Evolutionary conservation across 1,140 invertebrate species (phyloP).

Genomic region (Drosophila ficusphila): DNA sequence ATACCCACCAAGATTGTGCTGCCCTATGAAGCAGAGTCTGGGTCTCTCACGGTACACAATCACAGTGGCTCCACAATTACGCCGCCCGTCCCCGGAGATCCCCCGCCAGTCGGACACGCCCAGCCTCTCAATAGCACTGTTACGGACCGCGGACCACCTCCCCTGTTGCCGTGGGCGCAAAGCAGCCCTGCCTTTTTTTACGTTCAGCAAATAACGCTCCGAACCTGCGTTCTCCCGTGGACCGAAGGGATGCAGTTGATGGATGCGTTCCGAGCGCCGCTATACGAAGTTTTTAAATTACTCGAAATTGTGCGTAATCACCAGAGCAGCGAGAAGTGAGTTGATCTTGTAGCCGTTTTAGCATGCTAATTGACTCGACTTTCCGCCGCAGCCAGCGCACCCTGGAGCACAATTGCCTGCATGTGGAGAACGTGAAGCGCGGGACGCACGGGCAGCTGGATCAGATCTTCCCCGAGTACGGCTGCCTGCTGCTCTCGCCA

Average conservation of each 20-base stretch:
- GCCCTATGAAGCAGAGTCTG: constrained; percentile 66
- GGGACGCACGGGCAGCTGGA: constrained; percentile 84
- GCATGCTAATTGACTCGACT: constrained; percentile 47
- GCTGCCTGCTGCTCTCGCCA: constrained; percentile 96
- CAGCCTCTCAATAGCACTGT: constrained; percentile 46
- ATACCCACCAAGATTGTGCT: constrained; percentile 83
- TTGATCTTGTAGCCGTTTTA: neutral
- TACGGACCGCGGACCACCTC: constrained; percentile 6
- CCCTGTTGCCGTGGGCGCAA: constrained; percentile 85
- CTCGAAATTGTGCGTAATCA: constrained; percentile 94
- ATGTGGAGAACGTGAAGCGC: constrained; percentile 92
- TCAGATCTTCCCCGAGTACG: constrained; percentile 93
- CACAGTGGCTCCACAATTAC: constrained; percentile 28
- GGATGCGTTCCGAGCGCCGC: constrained; percentile 94
- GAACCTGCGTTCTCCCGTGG: constrained; percentile 93
- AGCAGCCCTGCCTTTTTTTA: constrained; percentile 88
- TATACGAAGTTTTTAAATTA: constrained; percentile 94
- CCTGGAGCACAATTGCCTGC: constrained; percentile 93
- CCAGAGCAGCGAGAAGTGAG: constrained; percentile 90
- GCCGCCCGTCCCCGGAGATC: neutral
- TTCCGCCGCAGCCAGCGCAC: constrained; percentile 86
- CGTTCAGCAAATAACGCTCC: constrained; percentile 92
- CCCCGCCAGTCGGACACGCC: neutral
- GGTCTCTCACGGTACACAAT: constrained; percentile 17
- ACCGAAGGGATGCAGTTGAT: constrained; percentile 90